Conservation (phyloP, 2,888 invertebrate genomes). For the Plagiodera versicolora region DNA sequence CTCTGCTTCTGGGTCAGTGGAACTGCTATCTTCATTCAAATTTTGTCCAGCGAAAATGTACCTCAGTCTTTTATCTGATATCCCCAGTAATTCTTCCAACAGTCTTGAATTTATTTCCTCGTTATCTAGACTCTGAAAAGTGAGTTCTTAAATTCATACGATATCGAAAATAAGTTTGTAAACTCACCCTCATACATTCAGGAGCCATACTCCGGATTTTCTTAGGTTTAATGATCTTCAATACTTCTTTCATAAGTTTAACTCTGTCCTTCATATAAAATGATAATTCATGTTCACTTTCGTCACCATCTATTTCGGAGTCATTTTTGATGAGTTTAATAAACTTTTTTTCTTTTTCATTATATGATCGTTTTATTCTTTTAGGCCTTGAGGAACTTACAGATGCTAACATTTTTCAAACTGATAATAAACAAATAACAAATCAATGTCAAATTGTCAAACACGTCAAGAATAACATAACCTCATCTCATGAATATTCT, state of each 20-base stretch:
- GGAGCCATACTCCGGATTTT: conserved; percentile 54
- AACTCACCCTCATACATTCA: conserved; percentile 48
- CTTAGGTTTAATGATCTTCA: conserved; percentile 52
- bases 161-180: neutral
- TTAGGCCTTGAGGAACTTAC: conserved; percentile 11
- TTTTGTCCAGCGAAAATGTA: conserved; percentile 52
- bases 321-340: conserved; percentile 41
- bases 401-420: conserved; percentile 5
- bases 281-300: conserved; percentile 51
- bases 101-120: conserved; percentile 53
- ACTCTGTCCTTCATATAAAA: conserved; percentile 51
- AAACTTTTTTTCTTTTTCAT: conserved; percentile 39
- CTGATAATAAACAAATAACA: neutral
- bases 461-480: no score
- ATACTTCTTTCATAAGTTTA: conserved; percentile 53
- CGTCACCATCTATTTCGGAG: conserved; percentile 44
- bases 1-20: conserved; percentile 46
- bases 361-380: conserved; percentile 15
- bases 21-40: conserved; percentile 49
- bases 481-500: no score
- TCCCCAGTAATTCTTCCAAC: conserved; percentile 53
- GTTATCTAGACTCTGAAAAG: conserved; percentile 46
- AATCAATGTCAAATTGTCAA: no score
- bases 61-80: conserved; percentile 52
- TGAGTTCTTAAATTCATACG: neutral